Base-by-base conservation (phyloP, 2,888 invertebrate genomes). In the Empis livida region DNA sequence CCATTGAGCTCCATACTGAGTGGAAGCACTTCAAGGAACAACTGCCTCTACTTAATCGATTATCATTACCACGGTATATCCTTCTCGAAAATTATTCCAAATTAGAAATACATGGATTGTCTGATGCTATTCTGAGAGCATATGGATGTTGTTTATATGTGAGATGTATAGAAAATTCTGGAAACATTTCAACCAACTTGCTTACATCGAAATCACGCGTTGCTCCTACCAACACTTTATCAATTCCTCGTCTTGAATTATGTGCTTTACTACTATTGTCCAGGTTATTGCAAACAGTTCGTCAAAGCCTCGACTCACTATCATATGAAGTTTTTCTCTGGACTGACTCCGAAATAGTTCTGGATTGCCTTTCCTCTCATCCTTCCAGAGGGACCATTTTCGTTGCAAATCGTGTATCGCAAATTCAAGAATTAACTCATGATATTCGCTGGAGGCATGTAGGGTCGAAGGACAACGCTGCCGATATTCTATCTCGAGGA, bases 401-500 rank as follows among this genome's bases (percentile, higher is more conserved):
- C 43, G 54, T 57, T 49, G 15, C 38, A 39, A 39, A 39, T 39
- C n/a, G 38, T 5, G 38, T 16, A 16, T 16, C 15, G 5, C 2
- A 10, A 3, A 39, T 39, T 16, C 38, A 39, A 16, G 15, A 39
- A 16, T 3, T 16, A 5, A 15, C 38, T 10, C 2, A 11, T 2
- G 8, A 16, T 16, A 10, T 15, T 6, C 45, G 42, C 15, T 64
- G 61, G 61, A 42, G 45, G 32, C 57, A 62, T 43, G 56, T 61
- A 1, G 35, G 49, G 9, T 54, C 58, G 8, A 44, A 50, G 14
- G 45, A 54, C 8, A 63, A 64, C 44, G 59, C 62, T 0, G 60
- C 61, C 11, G 61, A 62, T 47, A 54, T 57, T 11, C 52, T 59
- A 1, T 61, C 61, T 0, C 42, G 62, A 39, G 63, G 62, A 16